Percentiles rank a stretch among this genome's conserved stretches.
Conservation (phyloP, 2,888 invertebrate genomes). For the Leptinotarsa rubiginosa region DNA sequence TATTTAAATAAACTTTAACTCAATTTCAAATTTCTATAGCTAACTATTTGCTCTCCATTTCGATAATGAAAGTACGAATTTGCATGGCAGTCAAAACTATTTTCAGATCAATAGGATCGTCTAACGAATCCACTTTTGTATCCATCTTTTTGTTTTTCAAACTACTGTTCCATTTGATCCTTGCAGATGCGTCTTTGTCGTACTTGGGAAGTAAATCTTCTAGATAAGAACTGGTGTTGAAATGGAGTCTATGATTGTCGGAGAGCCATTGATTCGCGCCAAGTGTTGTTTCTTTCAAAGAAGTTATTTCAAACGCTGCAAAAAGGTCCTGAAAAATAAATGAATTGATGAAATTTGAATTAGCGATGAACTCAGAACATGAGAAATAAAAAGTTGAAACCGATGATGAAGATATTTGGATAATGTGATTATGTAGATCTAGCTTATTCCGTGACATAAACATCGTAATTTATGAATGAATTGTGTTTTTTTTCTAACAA, state of each 20-base stretch:
- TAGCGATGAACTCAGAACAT: too few relatives aligned
- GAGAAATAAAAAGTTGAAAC: too few relatives aligned
- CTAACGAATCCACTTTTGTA: conserved; percentile 31
- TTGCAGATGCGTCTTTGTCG: conserved; percentile 34
- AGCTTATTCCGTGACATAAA: too few relatives aligned
- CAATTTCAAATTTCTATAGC: neutral
- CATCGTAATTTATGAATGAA: too few relatives aligned
- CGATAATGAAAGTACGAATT: conserved; percentile 76
- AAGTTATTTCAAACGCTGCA: conserved; percentile 59
- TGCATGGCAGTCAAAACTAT: conserved; percentile 78
- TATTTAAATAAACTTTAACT: neutral
- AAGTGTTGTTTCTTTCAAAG: conserved; percentile 65
- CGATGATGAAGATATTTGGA: too few relatives aligned
- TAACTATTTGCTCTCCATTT: conserved; percentile 28
- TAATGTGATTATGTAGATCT: too few relatives aligned
- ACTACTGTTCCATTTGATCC: conserved; percentile 27
- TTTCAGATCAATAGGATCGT: conserved; percentile 51
- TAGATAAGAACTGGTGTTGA: conserved; percentile 57
- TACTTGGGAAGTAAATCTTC: conserved; percentile 46
- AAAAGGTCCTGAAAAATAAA: conserved; percentile 62
- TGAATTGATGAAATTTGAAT: neutral
- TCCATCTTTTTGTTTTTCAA: conserved; percentile 15
- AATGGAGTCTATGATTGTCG: conserved; percentile 65
- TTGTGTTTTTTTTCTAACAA: too few relatives aligned
- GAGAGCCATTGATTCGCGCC: conserved; percentile 69